phyloP scores from a whole-genome alignment of 2,797 vertebrate species.

The Limnodromus scolopaceus region DNA sequence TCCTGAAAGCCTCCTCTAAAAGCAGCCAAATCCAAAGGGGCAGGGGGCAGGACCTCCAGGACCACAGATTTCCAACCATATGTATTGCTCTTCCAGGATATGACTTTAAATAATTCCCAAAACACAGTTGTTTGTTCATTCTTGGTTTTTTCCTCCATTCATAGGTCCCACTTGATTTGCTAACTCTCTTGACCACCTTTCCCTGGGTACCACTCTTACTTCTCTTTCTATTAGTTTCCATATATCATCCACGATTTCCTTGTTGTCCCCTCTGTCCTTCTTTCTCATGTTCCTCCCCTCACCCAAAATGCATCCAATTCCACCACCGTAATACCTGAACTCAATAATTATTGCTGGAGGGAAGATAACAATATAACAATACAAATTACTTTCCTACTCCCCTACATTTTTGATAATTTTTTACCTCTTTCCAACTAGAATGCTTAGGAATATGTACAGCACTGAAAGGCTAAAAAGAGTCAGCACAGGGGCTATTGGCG shows the following conservation, averaged over 20 bases:
- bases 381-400: not conserved
- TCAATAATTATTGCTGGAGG: not conserved
- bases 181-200: not conserved
- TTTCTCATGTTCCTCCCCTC: not conserved
- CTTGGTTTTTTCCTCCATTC: not conserved
- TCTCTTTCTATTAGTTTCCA: not conserved
- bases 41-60: fast-evolving
- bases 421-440: not conserved
- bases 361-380: not conserved
- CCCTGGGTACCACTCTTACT: not conserved
- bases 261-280: not conserved
- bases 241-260: not conserved
- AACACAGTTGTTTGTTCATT: not conserved
- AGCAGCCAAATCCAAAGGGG: not conserved
- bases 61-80: not conserved
- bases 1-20: not conserved
- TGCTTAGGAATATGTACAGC: not conserved
- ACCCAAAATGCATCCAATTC: not conserved
- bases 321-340: not conserved
- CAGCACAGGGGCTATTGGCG: not conserved
- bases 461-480: not conserved
- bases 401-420: not conserved
- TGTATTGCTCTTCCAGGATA: not conserved
- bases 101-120: not conserved
- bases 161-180: not conserved